Base-by-base conservation (phyloP, 2,113 vertebrate genomes). In the Pteruthius melanotis region DNA sequence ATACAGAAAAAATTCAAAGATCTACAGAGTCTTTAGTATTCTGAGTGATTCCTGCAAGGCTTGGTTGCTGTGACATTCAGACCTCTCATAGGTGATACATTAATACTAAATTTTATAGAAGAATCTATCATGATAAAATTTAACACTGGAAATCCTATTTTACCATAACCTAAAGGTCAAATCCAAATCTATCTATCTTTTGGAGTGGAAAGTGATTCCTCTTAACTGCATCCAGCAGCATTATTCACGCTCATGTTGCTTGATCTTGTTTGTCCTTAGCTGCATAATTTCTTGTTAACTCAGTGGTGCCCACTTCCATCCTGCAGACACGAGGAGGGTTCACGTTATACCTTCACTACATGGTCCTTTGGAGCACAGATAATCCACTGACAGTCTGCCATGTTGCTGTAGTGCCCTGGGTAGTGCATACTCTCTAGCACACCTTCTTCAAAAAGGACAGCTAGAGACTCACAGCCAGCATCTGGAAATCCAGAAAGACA, bases 371-470 rank as follows among this genome's bases (percentile, higher is more conserved):
- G 98, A 27, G 98, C 98, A 53, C 98, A 97, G 90, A 99, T 93
- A 60, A 98, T 91, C 98, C 99, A 99, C 13, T 96, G 98, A 87
- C 98, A 98, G 47, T 89, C 39, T 35, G 98, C 97, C 95, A 96
- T 69, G 61, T 98, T 96, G 45, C 79, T 97, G 95, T 99, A 99
- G 86, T 53, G 71, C 65, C 98, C 93, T 47, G 99, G 99, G 86
- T 98, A 98, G 91, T 97, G 94, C 91, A 97, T 95, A 57, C 97
- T 99, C 87, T 98, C 97, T 50, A 99, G 66, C 37, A 83, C 50
- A 60, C 96, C 97, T 93, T 98, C 97, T 87, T 98, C 95, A 86
- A 97, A 97, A 44, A 98, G 96, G 45, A 98, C 90, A 57, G 98
- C 97, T 78, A 98, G 72, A 42, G 97, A 97, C 42, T 97, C 96